Evolutionary conservation across 2,797 vertebrate genomes (phyloP), one percentile per base, ranked within the genome.

Genomic region (Pangasius krempfi): DNA sequence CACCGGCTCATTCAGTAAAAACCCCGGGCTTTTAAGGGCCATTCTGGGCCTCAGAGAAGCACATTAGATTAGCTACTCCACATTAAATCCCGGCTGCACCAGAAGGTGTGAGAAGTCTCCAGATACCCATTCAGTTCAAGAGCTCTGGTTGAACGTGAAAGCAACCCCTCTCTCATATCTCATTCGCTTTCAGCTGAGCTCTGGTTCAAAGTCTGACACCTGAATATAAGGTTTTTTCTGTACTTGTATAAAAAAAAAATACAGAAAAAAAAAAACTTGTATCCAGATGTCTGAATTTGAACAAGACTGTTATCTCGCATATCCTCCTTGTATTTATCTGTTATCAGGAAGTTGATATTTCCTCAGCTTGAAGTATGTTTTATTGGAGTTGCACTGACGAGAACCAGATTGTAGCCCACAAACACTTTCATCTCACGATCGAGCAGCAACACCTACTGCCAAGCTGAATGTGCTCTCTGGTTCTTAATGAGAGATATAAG

Each of bases 31-130:
- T 86, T 89, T 89, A 90, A 82, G 76, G 54, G 72, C 78, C 40
- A 86, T 66, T 73, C 82, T 90, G 76, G 80, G 86, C 87, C 87
- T 88, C 82, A 85, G 83, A 90, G 68, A 40, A 66, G 73, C 79
- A 89, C 56, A 86, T 81, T 86, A 88, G 87, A 92, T 92, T 90
- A 91, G 87, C 82, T 91, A 83, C 89, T 87, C 84, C 64, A 81
- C 79, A 86, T 79, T 72, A 90, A 50, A 88, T 72, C 88, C 70
- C 62, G 30, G 52, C 58, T 22, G 16, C 64, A 80, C 60, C 27
- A 70, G 37, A 87, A 91, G 84, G 86, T 86, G 73, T 88, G 64
- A 90, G 88, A 68, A 70, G 86, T 88, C 87, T 86, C 84, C 40
- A 88, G 85, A 85, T 70, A 87, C 88, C 30, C 62, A 68, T 86